Evolutionary conservation across 2,797 vertebrate genomes (phyloP).

Genomic region (Agapornis canus): DNA sequence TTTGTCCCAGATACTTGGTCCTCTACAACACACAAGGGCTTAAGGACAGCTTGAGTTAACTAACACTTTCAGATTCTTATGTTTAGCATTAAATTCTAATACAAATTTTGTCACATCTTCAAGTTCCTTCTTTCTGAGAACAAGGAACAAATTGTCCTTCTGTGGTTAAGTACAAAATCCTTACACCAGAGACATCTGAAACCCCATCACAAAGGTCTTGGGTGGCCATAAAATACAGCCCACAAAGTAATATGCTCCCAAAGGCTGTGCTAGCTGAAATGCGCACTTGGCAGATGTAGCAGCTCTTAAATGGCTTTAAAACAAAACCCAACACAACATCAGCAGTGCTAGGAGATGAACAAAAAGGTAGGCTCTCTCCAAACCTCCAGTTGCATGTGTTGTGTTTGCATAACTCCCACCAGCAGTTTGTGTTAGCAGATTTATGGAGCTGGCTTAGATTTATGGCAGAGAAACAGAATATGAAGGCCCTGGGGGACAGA

Average conservation of each 20-base stretch:
- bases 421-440: background rate
- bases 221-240: background rate
- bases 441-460: constrained; percentile 16
- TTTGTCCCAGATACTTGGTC: background rate
- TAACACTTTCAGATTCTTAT: background rate
- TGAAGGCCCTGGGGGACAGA: background rate
- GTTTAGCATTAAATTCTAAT: background rate
- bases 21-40: background rate
- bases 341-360: background rate
- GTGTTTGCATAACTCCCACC: background rate
- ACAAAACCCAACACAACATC: background rate
- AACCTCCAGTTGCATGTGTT: background rate
- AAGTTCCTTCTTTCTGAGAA: background rate
- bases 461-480: background rate
- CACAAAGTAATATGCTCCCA: background rate
- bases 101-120: background rate
- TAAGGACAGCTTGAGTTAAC: background rate
- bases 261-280: background rate
- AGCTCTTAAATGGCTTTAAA: background rate
- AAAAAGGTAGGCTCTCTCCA: background rate
- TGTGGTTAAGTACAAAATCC: background rate
- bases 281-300: background rate
- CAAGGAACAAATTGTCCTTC: background rate
- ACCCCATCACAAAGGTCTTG: background rate
- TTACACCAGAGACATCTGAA: background rate